Evolutionary conservation across 2,888 invertebrate genomes (phyloP).

Genomic region (Perizoma affinitatum): DNA sequence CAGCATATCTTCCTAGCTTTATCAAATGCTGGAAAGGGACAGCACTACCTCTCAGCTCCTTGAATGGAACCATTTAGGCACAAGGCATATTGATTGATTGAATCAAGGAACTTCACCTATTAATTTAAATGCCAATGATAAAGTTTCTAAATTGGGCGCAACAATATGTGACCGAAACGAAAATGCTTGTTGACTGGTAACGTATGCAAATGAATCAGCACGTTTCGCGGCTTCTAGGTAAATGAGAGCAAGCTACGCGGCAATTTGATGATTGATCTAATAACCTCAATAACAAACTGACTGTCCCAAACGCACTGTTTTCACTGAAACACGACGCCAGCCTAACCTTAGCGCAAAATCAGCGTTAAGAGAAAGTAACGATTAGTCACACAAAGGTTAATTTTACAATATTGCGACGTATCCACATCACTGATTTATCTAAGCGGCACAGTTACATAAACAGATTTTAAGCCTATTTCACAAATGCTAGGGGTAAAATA

Average conservation of each 20-base stretch:
- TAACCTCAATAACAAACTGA: constrained; percentile 72
- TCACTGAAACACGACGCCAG: constrained; percentile 51
- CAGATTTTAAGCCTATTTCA: constrained; percentile 49
- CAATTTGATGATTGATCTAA: constrained; percentile 76
- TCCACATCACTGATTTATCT: constrained; percentile 57
- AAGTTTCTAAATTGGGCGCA: constrained; percentile 7
- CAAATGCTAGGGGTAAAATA: constrained; percentile 44
- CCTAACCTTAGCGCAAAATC: constrained; percentile 59
- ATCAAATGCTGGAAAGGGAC: constrained; percentile 27
- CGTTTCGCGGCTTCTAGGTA: constrained; percentile 70
- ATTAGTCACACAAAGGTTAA: constrained; percentile 79
- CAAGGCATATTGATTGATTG: constrained; percentile 11
- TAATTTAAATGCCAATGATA: constrained; percentile 6
- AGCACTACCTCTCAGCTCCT: constrained; percentile 14
- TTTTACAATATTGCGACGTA: constrained; percentile 66
- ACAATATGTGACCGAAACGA: constrained; percentile 11
- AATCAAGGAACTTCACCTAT: constrained; percentile 11
- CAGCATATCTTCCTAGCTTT: constrained; percentile 11
- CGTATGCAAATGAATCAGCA: constrained; percentile 83
- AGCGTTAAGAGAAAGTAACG: constrained; percentile 78
- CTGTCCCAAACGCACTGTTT: constrained; percentile 49
- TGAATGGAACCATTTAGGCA: constrained; percentile 20
- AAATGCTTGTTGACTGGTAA: constrained; percentile 34
- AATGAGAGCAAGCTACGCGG: constrained; percentile 79
- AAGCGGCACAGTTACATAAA: constrained; percentile 69